Evolutionary conservation across 2,797 vertebrate species (phyloP), one percentile per base, ranked within the genome.

Genomic region (Furcifer pardalis): DNA sequence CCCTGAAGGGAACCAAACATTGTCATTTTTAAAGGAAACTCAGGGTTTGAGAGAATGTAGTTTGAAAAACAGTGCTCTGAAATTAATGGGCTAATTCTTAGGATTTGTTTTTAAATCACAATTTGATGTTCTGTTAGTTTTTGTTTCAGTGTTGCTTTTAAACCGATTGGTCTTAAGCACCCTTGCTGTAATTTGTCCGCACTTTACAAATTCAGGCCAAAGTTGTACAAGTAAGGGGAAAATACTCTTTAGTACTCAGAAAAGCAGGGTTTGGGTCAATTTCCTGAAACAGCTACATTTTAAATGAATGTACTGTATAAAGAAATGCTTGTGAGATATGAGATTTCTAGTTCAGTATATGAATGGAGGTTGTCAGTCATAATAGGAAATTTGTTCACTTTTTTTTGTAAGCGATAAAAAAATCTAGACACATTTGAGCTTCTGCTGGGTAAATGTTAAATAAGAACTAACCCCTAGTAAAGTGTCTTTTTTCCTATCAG

Each of bases 241-340:
- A 44, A 12, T 13, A 40, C 17, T 42, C 40, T 77, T 25, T 23
- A 40, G 25, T 52, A 21, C 35, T 77, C 35, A 52, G 52, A 27
- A 71, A 77, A 27, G 10, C 69, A 42, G 40, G n/a, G n/a, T 56
- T 74, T 80, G 21, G 7, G 87, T 90, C 87, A 69, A 32, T 74
- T 71, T 27, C 62, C 71, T 81, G 81, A 87, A 59, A 84, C 0
- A 66, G 82, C 46, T n/a, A n/a, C n/a, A n/a, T 42, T 84, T 89
- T 84, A 81, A 89, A 86, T 81, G 88, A 85, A 88, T 92, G 85
- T 12, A 56, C 52, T n/a, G n/a, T n/a, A 56, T 56, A 56, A 56
- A 56, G 15, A 56, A 15, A 21, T 56, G 52, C 88, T 90, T 87
- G 74, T 87, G 86, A 44, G 90, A 87, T 91, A 73, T 84, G 56